A percentile compares a stretch with the other conserved stretches of the same genome.
Evolutionary conservation across 2,113 vertebrate genomes (phyloP).

Genomic region (Neolamprologus ventralis): DNA sequence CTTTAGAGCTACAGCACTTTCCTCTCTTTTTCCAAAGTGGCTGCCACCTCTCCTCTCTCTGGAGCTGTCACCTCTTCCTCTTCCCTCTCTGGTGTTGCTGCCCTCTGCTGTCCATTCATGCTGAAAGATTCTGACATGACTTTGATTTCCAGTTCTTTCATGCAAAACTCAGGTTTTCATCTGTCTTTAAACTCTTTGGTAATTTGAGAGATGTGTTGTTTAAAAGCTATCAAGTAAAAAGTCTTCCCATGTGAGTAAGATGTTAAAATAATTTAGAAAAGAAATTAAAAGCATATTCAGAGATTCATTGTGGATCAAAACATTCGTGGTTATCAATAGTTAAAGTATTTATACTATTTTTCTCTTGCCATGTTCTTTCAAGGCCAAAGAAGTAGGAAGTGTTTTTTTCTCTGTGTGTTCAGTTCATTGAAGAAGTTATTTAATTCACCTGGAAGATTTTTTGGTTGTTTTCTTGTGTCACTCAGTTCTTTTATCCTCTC

Average conservation of each 20-base stretch:
- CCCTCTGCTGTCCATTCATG: neutral
- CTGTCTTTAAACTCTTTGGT: neutral
- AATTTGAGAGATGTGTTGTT: neutral
- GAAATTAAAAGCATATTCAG: neutral
- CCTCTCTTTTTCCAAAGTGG: neutral
- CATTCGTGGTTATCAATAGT: neutral
- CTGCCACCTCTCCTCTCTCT: neutral
- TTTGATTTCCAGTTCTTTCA: neutral
- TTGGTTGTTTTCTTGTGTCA: neutral
- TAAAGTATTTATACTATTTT: neutral
- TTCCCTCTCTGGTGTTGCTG: neutral
- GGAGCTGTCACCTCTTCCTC: accelerated
- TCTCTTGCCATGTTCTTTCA: neutral
- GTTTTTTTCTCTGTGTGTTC: neutral
- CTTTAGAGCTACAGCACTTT: neutral
- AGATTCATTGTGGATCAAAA: neutral
- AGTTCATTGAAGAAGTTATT: neutral
- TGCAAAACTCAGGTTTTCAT: neutral
- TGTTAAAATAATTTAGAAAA: neutral
- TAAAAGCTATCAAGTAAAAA: neutral
- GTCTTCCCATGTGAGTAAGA: neutral
- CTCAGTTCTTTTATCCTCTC: neutral
- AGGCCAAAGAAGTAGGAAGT: neutral
- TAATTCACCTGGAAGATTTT: neutral
- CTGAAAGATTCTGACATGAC: neutral